Evolutionary conservation across 2,888 invertebrate species (phyloP), one percentile per base, ranked within the genome.

Genomic region (Lingula anatina): DNA sequence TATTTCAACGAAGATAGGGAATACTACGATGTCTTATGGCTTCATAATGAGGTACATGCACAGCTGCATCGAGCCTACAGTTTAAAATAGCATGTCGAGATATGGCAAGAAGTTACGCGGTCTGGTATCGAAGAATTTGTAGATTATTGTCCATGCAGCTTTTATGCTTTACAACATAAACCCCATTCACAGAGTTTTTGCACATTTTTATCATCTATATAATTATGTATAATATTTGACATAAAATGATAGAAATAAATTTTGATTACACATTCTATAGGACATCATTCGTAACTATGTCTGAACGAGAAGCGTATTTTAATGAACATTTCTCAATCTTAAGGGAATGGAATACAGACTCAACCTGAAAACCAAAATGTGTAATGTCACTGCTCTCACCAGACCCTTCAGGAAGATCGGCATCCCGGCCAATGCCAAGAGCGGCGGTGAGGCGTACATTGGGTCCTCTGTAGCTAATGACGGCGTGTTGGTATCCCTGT

Each of bases 331-430:
- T 23, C 25, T 40, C n/a, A n/a, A 40, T 25, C 41, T 21, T 2
- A n/a, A 67, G 67, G 51, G 54, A 44, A 51, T 58, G n/a, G 61
- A 64, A 46, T 68, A 68, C 60, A 49, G 48, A 38, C 40, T 65
- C 5, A 59, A 65, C 53, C 48, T 67, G 51, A 57, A 55, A 46
- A 60, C 60, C 12, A 55, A 46, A n/a, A 43, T 56, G 49, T 67
- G 67, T 44, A 62, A 61, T 31, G 56, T 58, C 5, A 57, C 61
- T 1, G 40, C 55, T 7, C 44, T 67, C 15, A 55, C 51, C 1
- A 51, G 60, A 1, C 64, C 65, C 35, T 67, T 65, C 56, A 37
- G 60, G 25, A 56, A 57, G 1, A 55, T 60, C 28, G 64, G 62
- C 9, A 54, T 67, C 5, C 64, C 64, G n/a, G 58, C 58, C 15